phyloP scores from a whole-genome alignment of 2,113 vertebrate genomes.

The Notarius quadriscutis region DNA sequence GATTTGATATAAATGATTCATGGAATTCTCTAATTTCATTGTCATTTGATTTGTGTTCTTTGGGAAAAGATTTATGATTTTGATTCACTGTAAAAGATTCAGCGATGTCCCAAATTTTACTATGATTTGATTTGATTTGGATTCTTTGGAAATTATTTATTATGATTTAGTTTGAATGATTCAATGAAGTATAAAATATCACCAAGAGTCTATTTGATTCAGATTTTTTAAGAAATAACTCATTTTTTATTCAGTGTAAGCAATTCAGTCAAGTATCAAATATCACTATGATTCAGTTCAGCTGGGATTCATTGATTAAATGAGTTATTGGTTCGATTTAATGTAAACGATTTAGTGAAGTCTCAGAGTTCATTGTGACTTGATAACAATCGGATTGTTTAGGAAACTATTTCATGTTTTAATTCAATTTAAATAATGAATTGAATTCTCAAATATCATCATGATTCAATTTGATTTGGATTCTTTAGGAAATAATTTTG shows the following conservation, averaged over 20 bases:
- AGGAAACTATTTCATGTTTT: background rate
- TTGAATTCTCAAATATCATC: background rate
- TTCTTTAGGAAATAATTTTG: background rate
- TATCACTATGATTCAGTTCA: background rate
- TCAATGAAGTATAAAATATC: background rate
- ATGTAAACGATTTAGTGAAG: background rate
- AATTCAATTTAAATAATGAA: background rate
- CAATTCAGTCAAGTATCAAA: background rate
- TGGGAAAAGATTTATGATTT: background rate
- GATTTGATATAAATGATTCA: background rate
- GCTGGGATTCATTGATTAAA: background rate
- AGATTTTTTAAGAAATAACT: background rate
- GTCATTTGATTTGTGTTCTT: background rate
- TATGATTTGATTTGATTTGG: background rate
- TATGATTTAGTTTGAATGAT: background rate
- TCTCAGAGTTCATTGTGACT: background rate
- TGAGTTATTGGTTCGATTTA: background rate
- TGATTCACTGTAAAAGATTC: background rate
- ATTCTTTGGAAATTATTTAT: background rate
- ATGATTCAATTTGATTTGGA: background rate
- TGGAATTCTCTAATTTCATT: background rate
- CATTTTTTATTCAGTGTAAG: background rate
- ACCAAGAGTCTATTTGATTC: background rate
- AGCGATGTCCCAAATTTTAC: background rate
- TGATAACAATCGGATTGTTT: background rate